Evolutionary conservation across 1,140 invertebrate species (phyloP), one percentile per base, ranked within the genome.

Genomic region (Trinorchestia longiramus): DNA sequence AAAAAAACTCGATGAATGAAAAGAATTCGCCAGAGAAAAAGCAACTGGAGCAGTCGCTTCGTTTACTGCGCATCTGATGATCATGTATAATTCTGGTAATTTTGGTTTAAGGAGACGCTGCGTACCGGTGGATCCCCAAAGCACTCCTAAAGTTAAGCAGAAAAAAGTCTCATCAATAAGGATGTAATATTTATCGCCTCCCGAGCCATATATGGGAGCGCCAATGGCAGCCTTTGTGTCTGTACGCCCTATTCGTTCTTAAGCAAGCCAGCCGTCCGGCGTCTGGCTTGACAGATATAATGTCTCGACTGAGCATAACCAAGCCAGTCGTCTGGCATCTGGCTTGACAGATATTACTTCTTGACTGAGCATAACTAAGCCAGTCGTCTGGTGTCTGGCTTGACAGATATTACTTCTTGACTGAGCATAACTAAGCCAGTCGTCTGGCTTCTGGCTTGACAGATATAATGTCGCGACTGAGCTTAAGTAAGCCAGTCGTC

Each of bases 1-100:
- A 19, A 19, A 11, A 43, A 91, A 91, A 91, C 43, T 91, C 41
- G 3, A 28, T 0, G 43, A 91, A 91, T 17, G 19, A 4, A 42
- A 19, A 91, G 41, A 43, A 91, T 42, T 91, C 28, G 17, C 41
- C 28, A 4, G 41, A 17, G 43, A 91, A 42, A 28, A 91, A 8
- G 41, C 41, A 28, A 91, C 88, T 43, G 88, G 88, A 43, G 88
- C 43, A 15, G 88, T 42, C 88, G 41, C 88, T 4, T 41, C 88
- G 88, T 42, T 42, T 91, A 36, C 88, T 43, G 41, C 88, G 43
- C 41, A 91, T 77, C 1, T 36, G 62, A 91, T 91, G 88, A 91
- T 91, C 43, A 91, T n/a, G n/a, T n/a, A n/a, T n/a, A n/a, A n/a
- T n/a, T n/a, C n/a, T 91, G 88, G 88, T 91, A 91, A 91, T 91